A percentile compares a stretch with the other conserved stretches of the same genome.
Conservation (phyloP, 2,888 invertebrate genomes). For the Ormyrus pomaceus region DNA sequence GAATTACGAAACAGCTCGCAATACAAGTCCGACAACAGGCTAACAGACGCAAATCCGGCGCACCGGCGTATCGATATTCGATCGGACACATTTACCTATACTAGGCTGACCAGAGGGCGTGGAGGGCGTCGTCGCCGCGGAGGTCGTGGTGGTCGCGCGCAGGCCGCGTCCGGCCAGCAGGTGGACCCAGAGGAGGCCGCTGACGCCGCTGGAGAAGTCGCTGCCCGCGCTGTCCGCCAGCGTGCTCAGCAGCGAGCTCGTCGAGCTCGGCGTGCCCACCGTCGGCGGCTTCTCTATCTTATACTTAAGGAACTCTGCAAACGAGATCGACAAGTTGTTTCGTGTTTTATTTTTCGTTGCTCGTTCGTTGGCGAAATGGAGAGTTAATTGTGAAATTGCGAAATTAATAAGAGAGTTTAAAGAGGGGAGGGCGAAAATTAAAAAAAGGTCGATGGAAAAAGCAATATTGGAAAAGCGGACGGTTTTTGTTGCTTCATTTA, state of each 20-base stretch:
- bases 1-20: too few relatives aligned
- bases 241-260: slow-evolving; percentile 74
- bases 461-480: neutral
- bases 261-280: slow-evolving; percentile 79
- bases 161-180: slow-evolving; percentile 91
- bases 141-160: slow-evolving; percentile 83
- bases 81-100: slow-evolving; percentile 67
- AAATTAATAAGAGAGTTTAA: too few relatives aligned
- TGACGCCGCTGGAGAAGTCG: slow-evolving; percentile 80
- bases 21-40: too few relatives aligned
- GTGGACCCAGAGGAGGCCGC: slow-evolving; percentile 94
- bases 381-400: too few relatives aligned
- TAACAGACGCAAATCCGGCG: too few relatives aligned
- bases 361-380: neutral
- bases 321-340: slow-evolving; percentile 53
- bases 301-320: slow-evolving; percentile 91
- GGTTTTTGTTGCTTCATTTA: neutral
- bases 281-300: slow-evolving; percentile 87
- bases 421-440: neutral
- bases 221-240: slow-evolving; percentile 69
- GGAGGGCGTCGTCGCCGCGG: slow-evolving; percentile 85
- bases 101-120: slow-evolving; percentile 77
- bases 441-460: neutral
- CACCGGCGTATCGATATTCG: too few relatives aligned
- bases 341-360: neutral